Base-by-base conservation (phyloP, 2,113 vertebrate species). In the Mormyrus iriodes region DNA sequence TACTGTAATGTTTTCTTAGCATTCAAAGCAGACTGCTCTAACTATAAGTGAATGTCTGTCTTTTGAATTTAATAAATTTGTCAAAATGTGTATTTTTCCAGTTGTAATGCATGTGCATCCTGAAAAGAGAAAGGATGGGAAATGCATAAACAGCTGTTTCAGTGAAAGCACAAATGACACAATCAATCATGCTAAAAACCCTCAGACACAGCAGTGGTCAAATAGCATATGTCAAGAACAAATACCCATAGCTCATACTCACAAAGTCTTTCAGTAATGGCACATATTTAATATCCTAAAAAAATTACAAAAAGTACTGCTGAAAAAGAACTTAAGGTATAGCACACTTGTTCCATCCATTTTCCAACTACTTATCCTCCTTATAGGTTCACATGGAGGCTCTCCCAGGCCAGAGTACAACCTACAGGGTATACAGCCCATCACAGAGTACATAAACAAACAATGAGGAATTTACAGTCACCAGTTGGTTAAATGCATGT, bases 21-120 rank as follows among this genome's bases (percentile, higher is more conserved):
- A 90, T 91, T 69, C 91, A 90, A 94, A 93, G 92, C 94, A 94
- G 94, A 95, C 85, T 44, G 91, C 86, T 93, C 93, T 95, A 93
- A 94, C 90, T 86, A 92, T 95, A 53, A 52, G 27, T 96, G 95
- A 96, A 95, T 96, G 96, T 96, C 96, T 94, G 92, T 92, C 94
- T 96, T 95, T 96, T 96, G 92, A 93, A 93, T 95, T 93, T 88
- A 96, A 94, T 95, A 96, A 95, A 95, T 92, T 90, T 89, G 86
- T 93, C 93, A 94, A 92, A 44, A 93, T 91, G 94, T 95, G 93
- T 88, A 51, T 76, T 84, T 76, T 85, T 83, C 61, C 53, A 52
- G 82, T 85, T 15, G 13, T 24, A 24, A 49, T 39, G 2, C 87
- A 35, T 69, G 42, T 58, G 31, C 42, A 58, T 15, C 15, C 10